phyloP scores from a whole-genome alignment of 2,113 vertebrate genomes.

The Apus apus region DNA sequence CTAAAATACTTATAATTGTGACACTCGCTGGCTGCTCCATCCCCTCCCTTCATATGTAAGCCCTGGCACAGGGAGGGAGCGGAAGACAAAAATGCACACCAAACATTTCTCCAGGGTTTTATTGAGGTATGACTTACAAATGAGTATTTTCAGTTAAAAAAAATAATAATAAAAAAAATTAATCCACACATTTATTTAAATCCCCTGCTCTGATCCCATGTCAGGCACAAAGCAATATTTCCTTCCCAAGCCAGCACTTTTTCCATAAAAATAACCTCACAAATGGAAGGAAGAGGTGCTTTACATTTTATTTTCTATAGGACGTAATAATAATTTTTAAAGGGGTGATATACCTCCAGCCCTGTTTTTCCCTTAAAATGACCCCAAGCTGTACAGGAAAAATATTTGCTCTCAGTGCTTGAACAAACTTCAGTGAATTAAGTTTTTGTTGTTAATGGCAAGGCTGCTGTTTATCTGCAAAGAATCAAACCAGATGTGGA shows the following conservation, averaged over 20 bases:
- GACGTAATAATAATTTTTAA: slow-evolving; percentile 78
- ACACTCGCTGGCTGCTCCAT: not conserved
- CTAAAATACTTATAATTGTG: slow-evolving; percentile 9
- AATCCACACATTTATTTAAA: slow-evolving; percentile 23
- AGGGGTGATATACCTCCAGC: slow-evolving; percentile 65
- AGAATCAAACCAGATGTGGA: slow-evolving; percentile 80
- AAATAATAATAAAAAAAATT: slow-evolving; percentile 10
- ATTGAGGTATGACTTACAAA: slow-evolving; percentile 8
- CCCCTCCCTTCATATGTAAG: not conserved
- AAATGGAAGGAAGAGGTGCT: slow-evolving; percentile 69
- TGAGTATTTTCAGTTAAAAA: slow-evolving; percentile 4
- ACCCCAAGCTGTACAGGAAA: slow-evolving; percentile 76
- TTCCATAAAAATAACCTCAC: slow-evolving; percentile 31
- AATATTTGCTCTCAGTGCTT: slow-evolving; percentile 79
- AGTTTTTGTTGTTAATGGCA: slow-evolving; percentile 81
- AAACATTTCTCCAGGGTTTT: slow-evolving; percentile 9
- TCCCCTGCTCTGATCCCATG: slow-evolving; percentile 6
- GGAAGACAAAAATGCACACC: not conserved
- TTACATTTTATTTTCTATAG: slow-evolving; percentile 77
- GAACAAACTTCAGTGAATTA: slow-evolving; percentile 79
- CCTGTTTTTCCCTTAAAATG: slow-evolving; percentile 76
- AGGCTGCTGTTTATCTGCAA: slow-evolving; percentile 74
- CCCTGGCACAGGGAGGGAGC: not conserved
- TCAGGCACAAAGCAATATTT: slow-evolving; percentile 37
- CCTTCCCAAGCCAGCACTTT: slow-evolving; percentile 19